Conservation (phyloP, 1,140 invertebrate genomes). For the Pemphigus obesinymphae region DNA sequence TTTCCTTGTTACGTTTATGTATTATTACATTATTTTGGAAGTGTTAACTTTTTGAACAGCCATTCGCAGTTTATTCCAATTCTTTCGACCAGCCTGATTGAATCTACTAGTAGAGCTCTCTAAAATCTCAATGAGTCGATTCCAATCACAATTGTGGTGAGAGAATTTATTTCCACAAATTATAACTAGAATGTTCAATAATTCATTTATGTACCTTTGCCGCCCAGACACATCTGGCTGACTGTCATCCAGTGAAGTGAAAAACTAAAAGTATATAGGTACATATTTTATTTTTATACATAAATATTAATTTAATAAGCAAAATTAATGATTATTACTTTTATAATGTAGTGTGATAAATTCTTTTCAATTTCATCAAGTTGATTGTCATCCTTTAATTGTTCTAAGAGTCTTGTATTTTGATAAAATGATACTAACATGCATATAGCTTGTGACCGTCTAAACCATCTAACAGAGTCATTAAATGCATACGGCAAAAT, state of each 20-base stretch:
- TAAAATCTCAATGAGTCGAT: not conserved
- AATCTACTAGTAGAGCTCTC: not conserved
- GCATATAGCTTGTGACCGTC: constrained; percentile 61
- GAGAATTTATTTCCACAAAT: constrained; percentile 32
- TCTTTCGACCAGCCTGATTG: constrained; percentile 23
- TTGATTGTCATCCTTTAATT: not conserved
- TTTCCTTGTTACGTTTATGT: not conserved
- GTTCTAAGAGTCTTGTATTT: constrained; percentile 52
- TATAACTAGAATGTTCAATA: constrained; percentile 4
- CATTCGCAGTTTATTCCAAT: constrained; percentile 5
- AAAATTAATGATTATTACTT: not conserved
- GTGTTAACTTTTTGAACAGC: constrained; percentile 12
- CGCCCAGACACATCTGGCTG: constrained; percentile 30
- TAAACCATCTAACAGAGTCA: constrained; percentile 57
- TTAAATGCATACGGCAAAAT: constrained; percentile 61
- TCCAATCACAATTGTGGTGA: constrained; percentile 9
- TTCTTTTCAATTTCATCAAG: constrained; percentile 18
- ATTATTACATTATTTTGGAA: not conserved
- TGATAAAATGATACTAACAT: constrained; percentile 60
- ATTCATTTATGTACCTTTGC: constrained; percentile 23
- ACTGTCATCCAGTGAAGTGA: constrained; percentile 14
- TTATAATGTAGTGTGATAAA: not conserved
- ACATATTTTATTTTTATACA: not conserved
- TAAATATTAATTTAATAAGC: not conserved
- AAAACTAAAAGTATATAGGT: not conserved